Base-by-base conservation (phyloP, 2,888 invertebrate species). In the Andrena praecox region DNA sequence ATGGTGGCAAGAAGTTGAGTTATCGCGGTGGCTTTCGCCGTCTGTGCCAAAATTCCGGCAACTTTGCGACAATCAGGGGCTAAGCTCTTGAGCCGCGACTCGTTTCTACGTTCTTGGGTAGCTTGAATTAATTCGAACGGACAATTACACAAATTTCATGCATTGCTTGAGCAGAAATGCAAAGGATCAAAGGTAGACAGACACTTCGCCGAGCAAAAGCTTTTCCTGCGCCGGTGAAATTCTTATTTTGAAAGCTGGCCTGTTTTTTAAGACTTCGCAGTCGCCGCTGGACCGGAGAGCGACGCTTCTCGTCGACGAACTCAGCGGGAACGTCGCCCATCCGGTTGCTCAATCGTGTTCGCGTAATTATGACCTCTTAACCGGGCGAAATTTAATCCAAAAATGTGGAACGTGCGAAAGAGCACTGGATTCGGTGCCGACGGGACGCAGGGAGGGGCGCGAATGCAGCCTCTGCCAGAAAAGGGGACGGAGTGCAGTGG, bases 331-430 rank as follows among this genome's bases (percentile, higher is more conserved):
- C 27, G 42, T 27, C 4, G 33, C n/a, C 59, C 33, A 20, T 64
- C 24, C 42, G 12, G 10, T 29, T 69, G 29, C 16, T 62, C 8
- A 31, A 31, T 31, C 52, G 20, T 31, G 66, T 52, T 64, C 20
- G 20, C 10, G 62, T 67, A 56, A 59, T 78, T 67, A 67, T 56
- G 50, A n/a, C 63, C 35, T 56, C 48, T 71, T 78, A 72, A 67
- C 12, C 24, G 20, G 10, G 56, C 63, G 67, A 80, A 72, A 79
- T 79, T 79, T 59, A 56, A 79, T 68, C 71, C 24, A 2, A 16
- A 10, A 80, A 72, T 31, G 33, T 62, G 33, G 27, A 42, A 31
- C 72, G 66, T 5, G 29, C 67, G 56, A 56, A 35, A 48, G 56
- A 24, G 35, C 35, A 8, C 24, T n/a, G 20, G 27, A 20, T 50